Evolutionary conservation across 2,797 vertebrate species (phyloP), one percentile per base, ranked within the genome.

Genomic region (Artibeus jamaicensis): DNA sequence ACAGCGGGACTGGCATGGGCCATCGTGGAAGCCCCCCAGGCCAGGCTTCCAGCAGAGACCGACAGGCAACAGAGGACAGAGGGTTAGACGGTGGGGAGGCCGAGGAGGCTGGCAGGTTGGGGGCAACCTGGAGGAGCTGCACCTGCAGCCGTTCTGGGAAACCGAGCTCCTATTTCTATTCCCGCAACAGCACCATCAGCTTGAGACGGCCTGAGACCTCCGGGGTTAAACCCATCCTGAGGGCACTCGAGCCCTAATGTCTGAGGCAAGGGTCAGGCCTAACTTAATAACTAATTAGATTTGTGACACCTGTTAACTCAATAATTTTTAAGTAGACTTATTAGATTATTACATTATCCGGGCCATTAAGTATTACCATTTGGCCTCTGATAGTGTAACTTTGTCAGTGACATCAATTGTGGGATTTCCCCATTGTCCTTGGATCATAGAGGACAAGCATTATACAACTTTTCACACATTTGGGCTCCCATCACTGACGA

Each of bases 1-100:
- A 65, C 32, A 1, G 3, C 1, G 9, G 24, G 39, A 9, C 19
- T 34, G 57, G 34, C 18, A 2, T 0, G 24, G 3, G n/a, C 2
- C 9, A 12, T 4, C 10, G 29, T 0, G 14, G 29, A 44, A 29
- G 18, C 1, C 62, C 19, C 24, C 16, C 11, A 44, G 68, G n/a
- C 59, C 53, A 53, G 74, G 50, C 14, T 18, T 67, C 59, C 37
- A 55, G 83, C 39, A 67, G 37, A 53, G 65, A n/a, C 6, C 3
- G 22, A 11, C 1, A 5, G n/a, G 34, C 1, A 32, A 3, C 0
- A 16, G 34, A 59, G 37, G 59, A 34, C 37, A 57, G 37, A 34
- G n/a, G 9, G 18, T 5, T 12, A 11, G 21, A 34, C 3, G 14
- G 21, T 0, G 19, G 42, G 39, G 68, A 5, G 2, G 2, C 22